Conservation (phyloP, 2,888 invertebrate species). For the Biston stratarius region DNA sequence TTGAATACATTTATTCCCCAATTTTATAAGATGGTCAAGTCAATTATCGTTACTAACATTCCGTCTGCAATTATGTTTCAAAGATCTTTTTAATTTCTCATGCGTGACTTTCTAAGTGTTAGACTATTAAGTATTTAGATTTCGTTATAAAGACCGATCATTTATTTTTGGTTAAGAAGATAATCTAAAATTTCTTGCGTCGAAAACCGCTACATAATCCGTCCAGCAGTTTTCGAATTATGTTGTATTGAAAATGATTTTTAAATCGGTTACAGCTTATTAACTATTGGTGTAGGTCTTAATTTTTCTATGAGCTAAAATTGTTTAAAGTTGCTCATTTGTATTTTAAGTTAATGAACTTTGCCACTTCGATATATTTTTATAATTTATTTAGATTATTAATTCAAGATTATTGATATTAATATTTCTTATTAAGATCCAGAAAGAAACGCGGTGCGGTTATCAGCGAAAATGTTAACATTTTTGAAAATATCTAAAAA, state of each 20-base stretch:
- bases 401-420: neutral
- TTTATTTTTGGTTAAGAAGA: neutral
- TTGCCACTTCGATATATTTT: neutral
- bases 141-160: neutral
- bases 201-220: constrained; percentile 11
- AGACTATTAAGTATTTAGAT: neutral
- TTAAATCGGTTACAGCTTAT: neutral
- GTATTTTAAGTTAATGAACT: neutral
- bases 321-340: neutral
- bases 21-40: neutral
- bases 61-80: constrained; percentile 22
- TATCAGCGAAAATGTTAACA: no score
- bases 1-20: no score
- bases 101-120: neutral
- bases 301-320: neutral
- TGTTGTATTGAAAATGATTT: neutral
- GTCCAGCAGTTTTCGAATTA: constrained; percentile 14
- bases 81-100: constrained; percentile 2
- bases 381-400: neutral
- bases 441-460: no score
- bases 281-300: neutral
- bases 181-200: neutral
- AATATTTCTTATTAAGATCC: neutral
- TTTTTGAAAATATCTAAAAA: no score
- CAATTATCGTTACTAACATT: constrained; percentile 15